Conservation (phyloP, 2,888 invertebrate species). For the Athetis lepigone region DNA sequence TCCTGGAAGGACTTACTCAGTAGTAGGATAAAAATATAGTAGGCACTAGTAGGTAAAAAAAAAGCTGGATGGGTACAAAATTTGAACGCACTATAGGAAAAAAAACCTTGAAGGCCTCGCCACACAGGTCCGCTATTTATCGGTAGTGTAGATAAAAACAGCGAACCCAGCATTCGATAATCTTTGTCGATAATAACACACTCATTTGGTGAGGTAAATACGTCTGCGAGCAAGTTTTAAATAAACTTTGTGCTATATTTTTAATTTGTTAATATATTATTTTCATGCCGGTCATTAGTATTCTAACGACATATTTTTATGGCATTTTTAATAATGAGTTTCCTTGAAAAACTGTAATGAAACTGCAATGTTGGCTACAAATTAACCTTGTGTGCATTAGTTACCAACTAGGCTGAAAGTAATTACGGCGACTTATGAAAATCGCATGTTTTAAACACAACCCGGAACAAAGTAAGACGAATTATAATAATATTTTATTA, state of each 20-base stretch:
- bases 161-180: too few relatives aligned
- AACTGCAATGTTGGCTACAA: slow-evolving; percentile 63
- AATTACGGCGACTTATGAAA: slow-evolving; percentile 62
- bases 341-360: slow-evolving; percentile 67
- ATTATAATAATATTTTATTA: slow-evolving; percentile 49
- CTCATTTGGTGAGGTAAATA: not conserved
- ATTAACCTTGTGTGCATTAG: slow-evolving; percentile 68
- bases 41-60: too few relatives aligned
- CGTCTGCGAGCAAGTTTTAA: not conserved
- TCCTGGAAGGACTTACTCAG: too few relatives aligned
- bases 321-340: slow-evolving; percentile 57
- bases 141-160: too few relatives aligned
- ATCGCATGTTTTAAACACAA: slow-evolving; percentile 62
- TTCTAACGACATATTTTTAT: slow-evolving; percentile 42
- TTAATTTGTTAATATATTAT: slow-evolving; percentile 15
- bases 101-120: too few relatives aligned
- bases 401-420: slow-evolving; percentile 48
- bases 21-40: too few relatives aligned
- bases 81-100: too few relatives aligned
- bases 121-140: too few relatives aligned
- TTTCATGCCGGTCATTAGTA: slow-evolving; percentile 36
- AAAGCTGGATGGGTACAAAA: too few relatives aligned
- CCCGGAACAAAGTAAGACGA: slow-evolving; percentile 58
- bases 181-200: too few relatives aligned
- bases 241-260: not conserved